Evolutionary conservation across 2,888 invertebrate genomes (phyloP), one percentile per base, ranked within the genome.

Genomic region (Microplitis deprimator): DNA sequence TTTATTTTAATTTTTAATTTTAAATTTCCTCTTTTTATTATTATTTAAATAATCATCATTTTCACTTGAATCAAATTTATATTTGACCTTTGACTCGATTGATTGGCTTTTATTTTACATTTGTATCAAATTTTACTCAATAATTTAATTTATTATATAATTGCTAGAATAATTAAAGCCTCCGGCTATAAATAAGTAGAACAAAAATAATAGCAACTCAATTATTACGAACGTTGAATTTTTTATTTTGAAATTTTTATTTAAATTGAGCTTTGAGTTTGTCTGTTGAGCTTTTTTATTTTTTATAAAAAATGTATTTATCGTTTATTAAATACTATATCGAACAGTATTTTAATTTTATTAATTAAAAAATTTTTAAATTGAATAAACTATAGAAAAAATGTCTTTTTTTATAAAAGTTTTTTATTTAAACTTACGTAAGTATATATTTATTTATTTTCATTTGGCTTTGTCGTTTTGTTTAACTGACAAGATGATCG

Each of bases 1-100:
- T 78, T 77, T 72, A 76, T 78, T 60, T 76, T 75, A 75, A 68
- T 79, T 79, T 61, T 67, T 39, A 61, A 70, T 74, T 77, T 39
- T 62, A 77, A 70, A 77, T 73, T 64, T 41, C 8, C 8, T 70
- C 62, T 71, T 68, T 77, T 77, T 65, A 60, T 69, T 64, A 40
- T 77, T 61, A 50, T 13, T 50, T 29, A 29, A 70, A 41, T 20
- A 13, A 50, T 50, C 10, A 8, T 8, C 13, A 50, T 50, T 50
- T 50, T 50, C 50, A 50, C 50, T 50, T 50, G 8, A 50, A 50
- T 50, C 8, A 8, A 50, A 50, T 50, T 50, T 13, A 50, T 6
- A 0, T 50, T 50, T 50, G 13, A 61, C 61, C 4, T 62, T 39
- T n/a, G 67, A 67, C 65, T 73, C 73, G 73, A 73, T 65, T 39